Base-by-base conservation (phyloP, 2,113 vertebrate species). In the Nicator chloris region DNA sequence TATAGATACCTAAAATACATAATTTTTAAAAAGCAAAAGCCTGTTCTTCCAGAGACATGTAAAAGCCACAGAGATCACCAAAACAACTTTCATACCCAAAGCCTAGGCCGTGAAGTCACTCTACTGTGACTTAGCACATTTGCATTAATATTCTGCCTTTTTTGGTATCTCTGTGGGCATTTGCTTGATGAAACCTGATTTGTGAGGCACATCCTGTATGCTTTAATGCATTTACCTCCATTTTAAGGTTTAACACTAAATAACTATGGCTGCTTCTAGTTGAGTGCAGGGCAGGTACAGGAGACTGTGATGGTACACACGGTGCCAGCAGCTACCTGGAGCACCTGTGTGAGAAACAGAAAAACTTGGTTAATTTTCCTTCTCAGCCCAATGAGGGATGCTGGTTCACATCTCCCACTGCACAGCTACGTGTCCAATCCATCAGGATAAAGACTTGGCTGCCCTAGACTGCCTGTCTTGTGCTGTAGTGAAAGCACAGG, bases 341-440 rank as follows among this genome's bases (percentile, higher is more conserved):
- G 53, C n/a, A 49, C 12, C 60, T 45, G 47, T 47, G 64, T 40
- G 44, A 49, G 60, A 49, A 82, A 45, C 31, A 66, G 65, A 14
- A 65, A 47, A 66, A 13, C 24, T 35, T 27, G 7, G 13, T 56
- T 47, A 17, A 27, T 78, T 82, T 87, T 66, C 64, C 18, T 21
- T 61, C 69, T 86, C 44, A 30, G 56, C 50, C 65, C 51, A 31
- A 1, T 2, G 1, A 13, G 35, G 24, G 11, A 22, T 49, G 22
- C 31, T 40, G 5, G 17, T 45, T 65, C 69, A 4, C 19, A 15
- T 56, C 13, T 86, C 63, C 49, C 49, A 4, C 28, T 31, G 40
- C 37, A 39, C 18, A 50, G 40, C 31, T 61, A 5, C 2, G 0
- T 53, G 40, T 19, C 31, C 68, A 56, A 0, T 47, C 23, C 40